Base-by-base conservation (phyloP, 2,888 invertebrate genomes). In the Mythimna lalbum region DNA sequence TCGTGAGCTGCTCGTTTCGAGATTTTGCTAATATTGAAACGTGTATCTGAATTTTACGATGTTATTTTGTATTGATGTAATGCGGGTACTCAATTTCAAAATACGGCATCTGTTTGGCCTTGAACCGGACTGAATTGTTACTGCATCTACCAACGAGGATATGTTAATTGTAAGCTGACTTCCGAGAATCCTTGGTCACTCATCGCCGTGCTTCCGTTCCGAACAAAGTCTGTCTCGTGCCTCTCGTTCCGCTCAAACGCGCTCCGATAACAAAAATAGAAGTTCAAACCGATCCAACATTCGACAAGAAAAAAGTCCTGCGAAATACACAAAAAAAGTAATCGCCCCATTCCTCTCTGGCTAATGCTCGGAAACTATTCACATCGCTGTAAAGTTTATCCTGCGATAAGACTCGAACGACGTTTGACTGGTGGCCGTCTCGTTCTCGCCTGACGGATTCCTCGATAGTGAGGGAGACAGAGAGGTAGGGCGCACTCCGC, bases 371-470 rank as follows among this genome's bases (percentile, higher is more conserved):
- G 89, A 91, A 92, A 93, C 93, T 94, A 94, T 94, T 94, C 92
- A 93, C 91, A 91, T 93, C 92, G 93, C 92, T 90, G 91, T 92
- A 90, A 93, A 93, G 89, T 93, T 94, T 94, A 93, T 94, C 95
- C 95, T 94, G 93, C 93, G 95, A 95, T 95, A 94, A 95, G 91
- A 90, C 88, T 89, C 88, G 88, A 86, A 87, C 88, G 88, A 87
- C 86, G 88, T 87, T 88, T 87, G 90, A 91, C 68, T 90, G 83
- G 78, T 83, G 81, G 74, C 86, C 78, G 88, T 94, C 95, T 92
- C 93, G 85, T 83, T 95, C 91, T 76, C 83, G 77, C 91, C 70
- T 82, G 85, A 83, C 77, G 71, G 76, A 85, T 89, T 91, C 88
- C 84, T 80, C 78, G 78, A 85, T 83, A 86, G 90, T 88, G 95